These are phyloP conservation scores for Hyphantria cunea DNA, from an alignment of 1,140 invertebrate genomes.

Conservation along the genomic window DNA sequence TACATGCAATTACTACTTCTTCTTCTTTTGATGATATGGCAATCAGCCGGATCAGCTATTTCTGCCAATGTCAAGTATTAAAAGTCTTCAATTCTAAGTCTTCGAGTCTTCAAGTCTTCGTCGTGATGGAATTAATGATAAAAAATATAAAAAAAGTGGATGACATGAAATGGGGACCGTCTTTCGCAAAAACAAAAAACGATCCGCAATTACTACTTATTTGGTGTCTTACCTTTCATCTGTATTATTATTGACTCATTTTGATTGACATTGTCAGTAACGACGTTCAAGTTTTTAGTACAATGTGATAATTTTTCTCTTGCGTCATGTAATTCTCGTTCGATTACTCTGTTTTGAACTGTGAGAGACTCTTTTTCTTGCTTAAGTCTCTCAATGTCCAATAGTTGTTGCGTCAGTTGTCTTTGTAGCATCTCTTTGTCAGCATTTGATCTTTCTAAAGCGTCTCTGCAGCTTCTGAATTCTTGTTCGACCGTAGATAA, in stretches of 20 bases:
- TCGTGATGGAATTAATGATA: too few species aligned
- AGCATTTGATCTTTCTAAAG: conserved; percentile 83
- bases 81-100: too few species aligned
- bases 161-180: too few species aligned
- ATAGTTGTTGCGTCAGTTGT: conserved; percentile 84
- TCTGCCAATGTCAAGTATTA: too few species aligned
- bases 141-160: too few species aligned
- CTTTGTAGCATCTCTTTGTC: conserved; percentile 88
- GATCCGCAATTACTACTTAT: too few species aligned
- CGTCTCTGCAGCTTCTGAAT: conserved; percentile 84
- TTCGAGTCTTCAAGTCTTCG: too few species aligned
- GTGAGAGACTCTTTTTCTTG: conserved; percentile 87
- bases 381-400: conserved; percentile 86
- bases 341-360: conserved; percentile 84
- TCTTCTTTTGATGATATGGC: too few species aligned
- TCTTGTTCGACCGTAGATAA: conserved; percentile 85
- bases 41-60: too few species aligned
- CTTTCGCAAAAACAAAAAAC: too few species aligned
- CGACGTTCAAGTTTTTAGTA: conserved; percentile 84
- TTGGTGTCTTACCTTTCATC: conserved; percentile 83
- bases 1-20: too few species aligned
- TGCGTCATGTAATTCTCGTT: conserved; percentile 85
- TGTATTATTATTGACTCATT: conserved; percentile 86
- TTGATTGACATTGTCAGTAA: conserved; percentile 86
- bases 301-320: conserved; percentile 85